Evolutionary conservation across 2,113 vertebrate species (phyloP).

Genomic region (Sula dactylatra): DNA sequence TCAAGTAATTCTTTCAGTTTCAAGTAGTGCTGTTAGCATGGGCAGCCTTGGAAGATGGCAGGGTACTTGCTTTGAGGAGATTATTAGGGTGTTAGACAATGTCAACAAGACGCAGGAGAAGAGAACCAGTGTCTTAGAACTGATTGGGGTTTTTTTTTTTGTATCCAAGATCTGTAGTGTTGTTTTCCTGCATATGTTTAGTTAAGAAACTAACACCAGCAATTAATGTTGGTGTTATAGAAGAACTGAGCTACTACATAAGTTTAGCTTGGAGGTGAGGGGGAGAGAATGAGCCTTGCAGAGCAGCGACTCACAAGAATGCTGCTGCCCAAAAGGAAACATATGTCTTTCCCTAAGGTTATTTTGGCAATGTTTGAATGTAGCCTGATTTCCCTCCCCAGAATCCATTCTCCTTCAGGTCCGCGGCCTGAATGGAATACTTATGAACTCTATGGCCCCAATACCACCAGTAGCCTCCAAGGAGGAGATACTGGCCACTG

Average conservation of each 20-base stretch:
- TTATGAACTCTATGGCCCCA: slow-evolving; percentile 76
- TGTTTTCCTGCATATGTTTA: not conserved
- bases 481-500: slow-evolving; percentile 80
- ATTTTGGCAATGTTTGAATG: not conserved
- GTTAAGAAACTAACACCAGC: not conserved
- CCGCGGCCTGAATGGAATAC: slow-evolving; percentile 78
- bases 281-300: not conserved
- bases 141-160: not conserved
- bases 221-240: not conserved
- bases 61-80: not conserved
- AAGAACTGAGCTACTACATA: not conserved
- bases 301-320: not conserved
- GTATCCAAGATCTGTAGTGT: not conserved
- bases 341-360: fast-evolving
- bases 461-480: slow-evolving; percentile 79
- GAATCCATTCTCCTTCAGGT: slow-evolving; percentile 87
- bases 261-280: not conserved
- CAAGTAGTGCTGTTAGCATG: not conserved
- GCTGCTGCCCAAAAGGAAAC: not conserved
- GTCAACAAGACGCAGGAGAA: not conserved
- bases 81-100: not conserved
- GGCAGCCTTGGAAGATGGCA: not conserved
- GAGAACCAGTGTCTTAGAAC: not conserved
- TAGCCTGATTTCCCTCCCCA: slow-evolving; percentile 47
- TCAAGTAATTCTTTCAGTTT: not conserved